A percentile compares a stretch with the other conserved stretches of the same genome.
These are phyloP conservation scores for Catharus fuscescens DNA, from an alignment of 2,113 vertebrate species.

Conservation along the genomic window DNA sequence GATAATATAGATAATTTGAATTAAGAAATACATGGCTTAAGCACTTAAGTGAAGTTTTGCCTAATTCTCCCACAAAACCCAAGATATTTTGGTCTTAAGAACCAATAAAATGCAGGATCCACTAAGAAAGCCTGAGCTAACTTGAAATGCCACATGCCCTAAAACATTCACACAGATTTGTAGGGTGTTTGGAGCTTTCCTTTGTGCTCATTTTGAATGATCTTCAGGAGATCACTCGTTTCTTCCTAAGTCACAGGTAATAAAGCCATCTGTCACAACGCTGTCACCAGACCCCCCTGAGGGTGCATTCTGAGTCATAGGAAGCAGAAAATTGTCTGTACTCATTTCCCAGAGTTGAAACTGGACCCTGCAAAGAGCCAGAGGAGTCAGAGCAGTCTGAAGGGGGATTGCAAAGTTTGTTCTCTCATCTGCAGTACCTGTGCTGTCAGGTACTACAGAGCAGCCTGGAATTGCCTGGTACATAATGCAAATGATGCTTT, in stretches of 20 bases:
- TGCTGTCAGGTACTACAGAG: accelerated
- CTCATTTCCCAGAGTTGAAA: background rate
- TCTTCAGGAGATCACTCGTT: background rate
- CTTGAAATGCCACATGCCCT: background rate
- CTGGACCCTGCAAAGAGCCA: background rate
- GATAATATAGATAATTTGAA: background rate
- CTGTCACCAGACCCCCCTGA: background rate
- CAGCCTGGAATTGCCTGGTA: background rate
- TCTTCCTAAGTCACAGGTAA: slow-evolving; percentile 16
- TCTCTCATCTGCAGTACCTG: accelerated
- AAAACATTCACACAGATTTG: background rate
- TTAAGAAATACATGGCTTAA: background rate
- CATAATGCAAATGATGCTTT: background rate
- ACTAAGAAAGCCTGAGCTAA: background rate
- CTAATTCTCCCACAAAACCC: background rate
- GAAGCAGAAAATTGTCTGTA: background rate
- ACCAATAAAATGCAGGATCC: background rate
- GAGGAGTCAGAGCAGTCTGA: background rate
- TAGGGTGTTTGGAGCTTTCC: background rate
- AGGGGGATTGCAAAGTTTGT: background rate
- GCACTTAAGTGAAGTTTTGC: background rate
- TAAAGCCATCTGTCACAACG: background rate
- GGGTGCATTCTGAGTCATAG: background rate
- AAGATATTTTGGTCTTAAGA: background rate
- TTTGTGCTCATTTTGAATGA: background rate